These are phyloP conservation scores for human DNA, from an alignment of 2,113 vertebrate genomes.

Conservation along the genomic window GRCh38 chr13:63182501-63183000, in stretches of 20 bases:
- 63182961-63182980: background rate
- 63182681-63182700: too few species aligned
- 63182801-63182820: background rate
- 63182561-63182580: too few species aligned
- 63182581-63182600: too few species aligned
- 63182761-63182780: background rate
- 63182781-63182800: background rate
- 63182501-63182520: too few species aligned
- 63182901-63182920: background rate
- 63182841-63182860: background rate
- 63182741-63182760: background rate
- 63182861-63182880: background rate
- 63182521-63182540: too few species aligned
- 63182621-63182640: too few species aligned
- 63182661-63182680: too few species aligned
- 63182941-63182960: too few species aligned
- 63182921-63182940: background rate
- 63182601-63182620: too few species aligned
- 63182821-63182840: background rate
- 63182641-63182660: too few species aligned
- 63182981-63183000: background rate
- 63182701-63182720: too few species aligned
- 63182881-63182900: background rate
- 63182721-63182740: background rate
- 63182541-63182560: too few species aligned